Conservation (phyloP, 2,797 vertebrate genomes). For the Myotis pilosus region DNA sequence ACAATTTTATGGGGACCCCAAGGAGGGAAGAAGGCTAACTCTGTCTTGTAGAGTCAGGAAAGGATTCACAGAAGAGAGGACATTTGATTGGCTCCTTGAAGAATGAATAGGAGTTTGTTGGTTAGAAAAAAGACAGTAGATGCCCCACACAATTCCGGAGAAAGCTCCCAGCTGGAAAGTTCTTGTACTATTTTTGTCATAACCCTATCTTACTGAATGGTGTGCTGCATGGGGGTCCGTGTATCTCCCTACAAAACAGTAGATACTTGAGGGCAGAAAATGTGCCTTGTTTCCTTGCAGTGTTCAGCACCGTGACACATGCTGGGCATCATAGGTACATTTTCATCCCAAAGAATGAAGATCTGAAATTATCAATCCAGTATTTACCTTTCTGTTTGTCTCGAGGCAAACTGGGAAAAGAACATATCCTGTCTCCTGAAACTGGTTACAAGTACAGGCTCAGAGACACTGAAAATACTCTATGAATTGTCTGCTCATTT, state of each 20-base stretch:
- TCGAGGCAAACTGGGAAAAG: not conserved
- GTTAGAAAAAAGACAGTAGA: not conserved
- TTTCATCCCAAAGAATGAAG: not conserved
- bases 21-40: not conserved
- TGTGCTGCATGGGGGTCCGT: too few relatives aligned
- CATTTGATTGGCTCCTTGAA: not conserved
- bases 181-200: not conserved
- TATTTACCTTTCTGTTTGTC: not conserved
- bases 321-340: not conserved
- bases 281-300: not conserved
- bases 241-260: not conserved
- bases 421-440: not conserved
- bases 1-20: not conserved
- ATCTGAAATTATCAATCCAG: not conserved
- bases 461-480: slow-evolving; percentile 1
- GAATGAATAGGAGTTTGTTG: not conserved
- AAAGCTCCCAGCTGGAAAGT: not conserved
- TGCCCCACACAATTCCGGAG: not conserved
- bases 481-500: slow-evolving; percentile 25
- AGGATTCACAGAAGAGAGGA: not conserved
- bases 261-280: not conserved
- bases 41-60: not conserved
- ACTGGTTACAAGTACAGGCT: slow-evolving; percentile 6
- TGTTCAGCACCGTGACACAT: not conserved
- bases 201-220: not conserved